These are phyloP conservation scores for Dermatemys mawii DNA, from an alignment of 2,113 vertebrate species.

Conservation along the genomic window DNA sequence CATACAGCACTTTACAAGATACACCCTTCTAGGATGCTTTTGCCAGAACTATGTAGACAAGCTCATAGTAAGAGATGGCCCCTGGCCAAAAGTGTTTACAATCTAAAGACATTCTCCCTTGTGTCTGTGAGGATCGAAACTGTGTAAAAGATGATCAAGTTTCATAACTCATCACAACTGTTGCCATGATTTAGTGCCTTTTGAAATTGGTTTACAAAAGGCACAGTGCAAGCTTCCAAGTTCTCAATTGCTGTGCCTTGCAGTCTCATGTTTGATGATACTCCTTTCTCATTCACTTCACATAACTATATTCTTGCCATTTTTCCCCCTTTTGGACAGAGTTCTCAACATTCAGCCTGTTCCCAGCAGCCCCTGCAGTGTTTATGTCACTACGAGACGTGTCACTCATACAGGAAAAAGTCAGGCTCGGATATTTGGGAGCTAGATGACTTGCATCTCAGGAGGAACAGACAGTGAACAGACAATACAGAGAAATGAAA, in stretches of 20 bases:
- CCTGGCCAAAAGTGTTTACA: neutral
- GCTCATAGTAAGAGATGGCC: neutral
- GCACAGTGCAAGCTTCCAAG: neutral
- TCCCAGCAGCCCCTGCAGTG: constrained; percentile 64
- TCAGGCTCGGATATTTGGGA: constrained; percentile 47
- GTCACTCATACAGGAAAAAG: constrained; percentile 63
- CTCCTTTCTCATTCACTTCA: constrained; percentile 51
- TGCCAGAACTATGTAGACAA: neutral
- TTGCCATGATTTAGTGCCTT: constrained; percentile 40
- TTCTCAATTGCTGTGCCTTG: constrained; percentile 33
- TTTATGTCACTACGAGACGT: constrained; percentile 65
- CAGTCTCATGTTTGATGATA: neutral
- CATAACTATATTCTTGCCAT: constrained; percentile 49
- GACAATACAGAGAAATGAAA: constrained; percentile 17
- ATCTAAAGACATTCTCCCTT: neutral
- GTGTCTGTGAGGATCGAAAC: neutral
- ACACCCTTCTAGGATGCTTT: neutral
- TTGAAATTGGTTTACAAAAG: neutral
- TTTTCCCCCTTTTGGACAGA: constrained; percentile 57
- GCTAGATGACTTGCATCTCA: constrained; percentile 44
- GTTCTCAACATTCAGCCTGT: constrained; percentile 63
- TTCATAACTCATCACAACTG: neutral
- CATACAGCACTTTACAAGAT: neutral
- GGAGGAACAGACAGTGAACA: constrained; percentile 54
- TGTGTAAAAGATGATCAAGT: constrained; percentile 3